Conservation (phyloP, 2,888 invertebrate genomes). For the Diabrotica balteata region DNA sequence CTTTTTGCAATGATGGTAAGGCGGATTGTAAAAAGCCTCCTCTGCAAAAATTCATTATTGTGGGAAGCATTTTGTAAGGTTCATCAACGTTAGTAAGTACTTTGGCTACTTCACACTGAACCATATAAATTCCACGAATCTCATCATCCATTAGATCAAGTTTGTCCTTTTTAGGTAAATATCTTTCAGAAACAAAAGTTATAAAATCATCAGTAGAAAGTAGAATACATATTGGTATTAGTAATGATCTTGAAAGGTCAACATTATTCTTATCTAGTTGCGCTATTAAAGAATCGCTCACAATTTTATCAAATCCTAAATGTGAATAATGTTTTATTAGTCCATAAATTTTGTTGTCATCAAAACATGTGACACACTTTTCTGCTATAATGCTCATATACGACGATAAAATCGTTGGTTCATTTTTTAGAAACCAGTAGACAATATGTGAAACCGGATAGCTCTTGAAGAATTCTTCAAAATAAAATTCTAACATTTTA, state of each 20-base stretch:
- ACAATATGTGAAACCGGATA: too few species aligned
- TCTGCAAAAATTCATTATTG: constrained; percentile 36
- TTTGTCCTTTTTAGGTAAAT: constrained; percentile 37
- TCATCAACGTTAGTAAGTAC: constrained; percentile 31
- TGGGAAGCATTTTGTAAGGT: constrained; percentile 30
- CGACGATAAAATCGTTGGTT: too few species aligned
- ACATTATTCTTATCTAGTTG: constrained; percentile 12
- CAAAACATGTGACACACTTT: too few species aligned
- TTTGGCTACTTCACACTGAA: constrained; percentile 36
- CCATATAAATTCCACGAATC: constrained; percentile 32
- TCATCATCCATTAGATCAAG: constrained; percentile 33
- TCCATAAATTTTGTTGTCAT: too few species aligned
- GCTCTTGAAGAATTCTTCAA: too few species aligned
- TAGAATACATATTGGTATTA: constrained; percentile 27
- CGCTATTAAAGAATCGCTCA: constrained; percentile 17
- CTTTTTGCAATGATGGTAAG: constrained; percentile 37
- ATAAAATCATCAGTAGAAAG: constrained; percentile 37
- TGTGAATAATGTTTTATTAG: constrained; percentile 32
- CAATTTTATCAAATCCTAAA: constrained; percentile 31
- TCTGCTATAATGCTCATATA: too few species aligned
- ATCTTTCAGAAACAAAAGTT: constrained; percentile 29
- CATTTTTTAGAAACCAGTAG: too few species aligned
- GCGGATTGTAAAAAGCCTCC: constrained; percentile 42
- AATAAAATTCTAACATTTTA: too few species aligned
- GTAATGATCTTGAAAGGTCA: neutral